Percentiles rank a stretch among this genome's conserved stretches.
These are phyloP conservation scores for Drosophila ercepeae DNA, from an alignment of 1,140 invertebrate species.

Conservation along the genomic window DNA sequence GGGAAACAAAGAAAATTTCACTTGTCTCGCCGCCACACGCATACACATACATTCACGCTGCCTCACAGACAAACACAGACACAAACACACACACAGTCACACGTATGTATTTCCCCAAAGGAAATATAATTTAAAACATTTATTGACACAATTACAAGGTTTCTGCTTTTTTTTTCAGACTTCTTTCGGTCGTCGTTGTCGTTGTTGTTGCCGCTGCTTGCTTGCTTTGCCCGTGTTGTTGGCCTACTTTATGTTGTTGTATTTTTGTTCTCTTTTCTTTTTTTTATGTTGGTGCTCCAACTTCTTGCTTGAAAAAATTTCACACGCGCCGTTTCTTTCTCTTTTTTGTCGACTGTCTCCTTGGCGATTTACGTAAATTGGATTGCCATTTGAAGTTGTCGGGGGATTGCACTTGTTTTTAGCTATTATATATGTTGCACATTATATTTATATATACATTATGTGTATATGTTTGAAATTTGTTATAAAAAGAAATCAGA, in stretches of 20 bases:
- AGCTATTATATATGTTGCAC: constrained; percentile 52
- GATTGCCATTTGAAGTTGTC: constrained; percentile 59
- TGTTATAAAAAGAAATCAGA: constrained; percentile 75
- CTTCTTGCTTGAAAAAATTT: constrained; percentile 75
- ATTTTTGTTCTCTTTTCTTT: constrained; percentile 34
- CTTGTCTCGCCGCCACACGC: constrained; percentile 51
- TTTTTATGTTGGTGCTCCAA: constrained; percentile 56
- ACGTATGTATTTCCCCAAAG: constrained; percentile 45
- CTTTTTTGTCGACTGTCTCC: constrained; percentile 48
- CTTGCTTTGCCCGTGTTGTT: constrained; percentile 70
- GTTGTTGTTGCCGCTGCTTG: constrained; percentile 45
- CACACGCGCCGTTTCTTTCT: constrained; percentile 74
- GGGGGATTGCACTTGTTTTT: constrained; percentile 62
- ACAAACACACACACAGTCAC: constrained; percentile 6
- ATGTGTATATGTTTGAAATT: constrained; percentile 65
- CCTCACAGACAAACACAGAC: background rate
- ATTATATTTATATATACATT: constrained; percentile 58
- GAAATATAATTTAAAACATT: constrained; percentile 70
- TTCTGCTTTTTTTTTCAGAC: constrained; percentile 34
- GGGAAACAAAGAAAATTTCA: constrained; percentile 77
- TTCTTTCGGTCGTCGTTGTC: constrained; percentile 48
- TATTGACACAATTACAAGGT: constrained; percentile 74
- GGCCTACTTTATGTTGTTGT: constrained; percentile 75
- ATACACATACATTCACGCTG: constrained; percentile 13
- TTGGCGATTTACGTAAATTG: constrained; percentile 71